Evolutionary conservation across 2,888 invertebrate species (phyloP).

Genomic region (Thysanoteuthis rhombus): DNA sequence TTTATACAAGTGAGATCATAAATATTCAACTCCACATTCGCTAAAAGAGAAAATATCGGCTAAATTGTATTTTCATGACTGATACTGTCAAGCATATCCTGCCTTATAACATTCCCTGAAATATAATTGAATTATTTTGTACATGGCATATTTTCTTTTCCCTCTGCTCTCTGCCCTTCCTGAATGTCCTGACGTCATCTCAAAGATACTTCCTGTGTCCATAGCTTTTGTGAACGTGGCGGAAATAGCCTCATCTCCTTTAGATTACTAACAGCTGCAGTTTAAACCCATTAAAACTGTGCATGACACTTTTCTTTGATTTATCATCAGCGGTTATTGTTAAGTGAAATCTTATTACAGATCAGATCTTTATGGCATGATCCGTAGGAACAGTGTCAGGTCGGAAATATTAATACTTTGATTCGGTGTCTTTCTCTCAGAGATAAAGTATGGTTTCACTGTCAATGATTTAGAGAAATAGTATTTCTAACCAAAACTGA

Average conservation of each 20-base stretch:
- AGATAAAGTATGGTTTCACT: no score
- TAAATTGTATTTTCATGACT: not conserved
- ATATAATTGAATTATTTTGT: not conserved
- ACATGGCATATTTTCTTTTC: not conserved
- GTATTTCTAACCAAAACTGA: no score
- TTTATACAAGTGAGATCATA: no score
- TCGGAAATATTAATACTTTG: no score
- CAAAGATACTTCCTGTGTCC: not conserved
- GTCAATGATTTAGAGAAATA: no score
- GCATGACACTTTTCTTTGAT: not conserved
- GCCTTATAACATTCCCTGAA: not conserved
- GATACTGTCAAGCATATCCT: not conserved
- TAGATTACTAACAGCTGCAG: not conserved
- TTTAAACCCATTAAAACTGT: not conserved
- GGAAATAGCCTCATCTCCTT: not conserved
- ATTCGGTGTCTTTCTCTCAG: no score
- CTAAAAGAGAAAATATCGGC: not conserved
- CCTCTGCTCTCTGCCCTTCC: not conserved
- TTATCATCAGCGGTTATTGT: not conserved
- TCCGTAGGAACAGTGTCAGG: no score
- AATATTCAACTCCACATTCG: no score
- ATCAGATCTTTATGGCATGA: no score
- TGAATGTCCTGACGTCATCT: not conserved
- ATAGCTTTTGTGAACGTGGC: not conserved
- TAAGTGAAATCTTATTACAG: not conserved